Evolutionary conservation across 2,888 invertebrate species (phyloP).

Genomic region (Diadromus collaris): DNA sequence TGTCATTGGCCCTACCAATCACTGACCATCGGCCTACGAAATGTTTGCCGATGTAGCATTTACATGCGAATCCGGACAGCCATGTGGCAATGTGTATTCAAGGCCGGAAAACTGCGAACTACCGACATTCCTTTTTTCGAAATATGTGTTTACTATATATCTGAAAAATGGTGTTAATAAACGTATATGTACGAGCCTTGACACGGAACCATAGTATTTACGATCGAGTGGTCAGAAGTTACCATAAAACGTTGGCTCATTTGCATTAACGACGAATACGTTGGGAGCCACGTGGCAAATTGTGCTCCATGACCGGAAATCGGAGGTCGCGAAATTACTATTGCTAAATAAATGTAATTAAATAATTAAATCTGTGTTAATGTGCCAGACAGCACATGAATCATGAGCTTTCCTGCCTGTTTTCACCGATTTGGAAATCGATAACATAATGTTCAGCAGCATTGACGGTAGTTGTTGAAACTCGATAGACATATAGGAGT

Average conservation of each 20-base stretch:
- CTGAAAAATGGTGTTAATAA: too few species aligned
- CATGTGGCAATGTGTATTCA: too few species aligned
- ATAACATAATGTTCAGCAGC: background rate
- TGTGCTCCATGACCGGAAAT: background rate
- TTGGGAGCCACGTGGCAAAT: background rate
- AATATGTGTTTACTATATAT: too few species aligned
- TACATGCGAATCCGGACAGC: too few species aligned
- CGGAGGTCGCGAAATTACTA: background rate
- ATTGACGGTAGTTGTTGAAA: background rate
- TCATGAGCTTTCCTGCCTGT: background rate
- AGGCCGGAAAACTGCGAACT: background rate
- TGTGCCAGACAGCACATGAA: background rate
- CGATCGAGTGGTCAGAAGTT: background rate
- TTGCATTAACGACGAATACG: background rate
- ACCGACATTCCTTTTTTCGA: too few species aligned
- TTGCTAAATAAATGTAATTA: background rate
- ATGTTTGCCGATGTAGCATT: background rate
- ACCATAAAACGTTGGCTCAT: background rate
- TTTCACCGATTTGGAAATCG: background rate
- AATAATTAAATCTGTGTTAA: background rate
- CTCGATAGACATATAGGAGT: background rate
- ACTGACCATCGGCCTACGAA: background rate
- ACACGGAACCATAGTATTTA: too few species aligned
- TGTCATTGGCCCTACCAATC: constrained; percentile 10
- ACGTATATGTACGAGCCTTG: background rate